Conservation (phyloP, 2,888 invertebrate species). For the Polydrusus tereticollis region DNA sequence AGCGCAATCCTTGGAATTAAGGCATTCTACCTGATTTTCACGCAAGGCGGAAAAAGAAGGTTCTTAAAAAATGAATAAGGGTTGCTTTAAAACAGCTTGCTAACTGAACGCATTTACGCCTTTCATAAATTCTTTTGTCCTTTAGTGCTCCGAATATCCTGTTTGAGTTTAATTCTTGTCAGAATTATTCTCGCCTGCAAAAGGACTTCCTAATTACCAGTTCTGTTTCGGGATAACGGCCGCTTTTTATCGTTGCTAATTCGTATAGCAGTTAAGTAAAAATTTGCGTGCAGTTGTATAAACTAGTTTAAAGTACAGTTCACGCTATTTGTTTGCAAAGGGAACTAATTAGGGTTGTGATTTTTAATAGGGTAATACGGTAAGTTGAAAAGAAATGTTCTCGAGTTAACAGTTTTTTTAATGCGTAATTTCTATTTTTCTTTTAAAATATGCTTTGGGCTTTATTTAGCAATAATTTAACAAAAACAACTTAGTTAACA, state of each 20-base stretch:
- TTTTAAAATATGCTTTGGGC: no score
- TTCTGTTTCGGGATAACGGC: not conserved
- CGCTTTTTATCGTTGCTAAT: not conserved
- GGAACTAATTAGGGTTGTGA: not conserved
- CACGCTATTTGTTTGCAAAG: not conserved
- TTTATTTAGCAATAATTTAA: no score
- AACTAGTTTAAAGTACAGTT: not conserved
- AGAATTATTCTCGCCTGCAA: not conserved
- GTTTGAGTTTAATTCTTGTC: not conserved
- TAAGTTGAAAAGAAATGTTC: not conserved
- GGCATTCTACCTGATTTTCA: no score
- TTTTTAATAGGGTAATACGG: no score
- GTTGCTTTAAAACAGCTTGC: not conserved
- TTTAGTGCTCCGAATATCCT: not conserved
- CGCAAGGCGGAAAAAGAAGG: no score
- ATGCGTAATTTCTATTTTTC: no score
- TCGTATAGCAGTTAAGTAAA: not conserved
- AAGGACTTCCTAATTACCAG: not conserved
- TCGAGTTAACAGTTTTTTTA: not conserved
- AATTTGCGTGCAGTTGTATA: not conserved
- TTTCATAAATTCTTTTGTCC: not conserved
- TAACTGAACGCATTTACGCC: not conserved
- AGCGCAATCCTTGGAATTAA: no score
- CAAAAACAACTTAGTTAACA: no score
- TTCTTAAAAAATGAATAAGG: no score